A percentile compares a stretch with the other conserved stretches of the same genome.
Conservation (phyloP, 2,797 vertebrate genomes). For the Antrozous pallidus region DNA sequence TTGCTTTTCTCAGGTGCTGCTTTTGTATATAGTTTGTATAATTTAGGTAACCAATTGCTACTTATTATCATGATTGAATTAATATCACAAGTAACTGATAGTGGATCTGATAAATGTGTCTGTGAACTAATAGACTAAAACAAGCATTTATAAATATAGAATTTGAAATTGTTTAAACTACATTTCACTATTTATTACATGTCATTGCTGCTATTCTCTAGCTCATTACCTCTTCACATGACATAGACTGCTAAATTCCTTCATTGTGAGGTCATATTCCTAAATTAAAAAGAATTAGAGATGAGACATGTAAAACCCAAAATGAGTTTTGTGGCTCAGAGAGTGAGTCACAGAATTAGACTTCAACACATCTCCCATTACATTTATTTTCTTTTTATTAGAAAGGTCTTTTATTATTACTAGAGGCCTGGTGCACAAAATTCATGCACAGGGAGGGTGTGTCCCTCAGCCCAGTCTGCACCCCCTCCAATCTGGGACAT, state of each 20-base stretch:
- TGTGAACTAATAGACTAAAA: background rate
- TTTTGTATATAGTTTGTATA: slow-evolving; percentile 10
- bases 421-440: no score
- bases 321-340: slow-evolving; percentile 20
- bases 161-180: background rate
- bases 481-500: no score
- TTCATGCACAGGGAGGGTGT: no score
- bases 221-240: background rate
- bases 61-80: background rate
- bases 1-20: slow-evolving; percentile 17
- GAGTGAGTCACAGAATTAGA: slow-evolving; percentile 39
- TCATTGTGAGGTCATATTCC: slow-evolving; percentile 11
- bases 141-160: background rate
- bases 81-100: background rate
- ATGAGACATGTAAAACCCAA: background rate
- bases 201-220: background rate
- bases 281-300: slow-evolving; percentile 31
- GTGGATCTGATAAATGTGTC: background rate
- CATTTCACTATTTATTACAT: background rate
- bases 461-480: no score
- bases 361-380: background rate
- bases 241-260: slow-evolving; percentile 26
- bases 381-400: background rate
- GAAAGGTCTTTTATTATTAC: background rate
- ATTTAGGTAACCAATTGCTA: background rate